These are phyloP conservation scores for Marronus borbonicus DNA, from an alignment of 2,888 invertebrate species.

Conservation along the genomic window DNA sequence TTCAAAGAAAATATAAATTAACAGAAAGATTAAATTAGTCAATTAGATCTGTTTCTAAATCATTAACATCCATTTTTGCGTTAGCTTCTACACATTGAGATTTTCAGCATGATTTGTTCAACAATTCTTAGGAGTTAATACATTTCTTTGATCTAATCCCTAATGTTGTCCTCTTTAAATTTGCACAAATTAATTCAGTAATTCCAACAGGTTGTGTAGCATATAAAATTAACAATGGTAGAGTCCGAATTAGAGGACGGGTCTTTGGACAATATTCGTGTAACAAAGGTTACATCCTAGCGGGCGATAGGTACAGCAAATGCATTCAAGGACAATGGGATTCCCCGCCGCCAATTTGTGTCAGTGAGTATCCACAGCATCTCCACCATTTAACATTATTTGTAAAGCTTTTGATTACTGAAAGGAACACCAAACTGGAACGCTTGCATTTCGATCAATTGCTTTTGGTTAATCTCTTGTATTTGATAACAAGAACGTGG, in stretches of 20 bases:
- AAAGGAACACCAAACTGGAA: no score
- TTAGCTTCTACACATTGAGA: neutral
- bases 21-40: no score
- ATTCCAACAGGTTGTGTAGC: constrained; percentile 57
- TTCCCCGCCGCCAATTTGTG: constrained; percentile 78
- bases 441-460: no score
- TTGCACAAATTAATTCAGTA: no score
- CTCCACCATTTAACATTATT: neutral
- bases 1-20: neutral
- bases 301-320: constrained; percentile 80
- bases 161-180: no score
- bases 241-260: constrained; percentile 67
- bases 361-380: constrained; percentile 76
- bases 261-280: constrained; percentile 77
- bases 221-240: constrained; percentile 62
- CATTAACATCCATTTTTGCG: neutral
- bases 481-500: no score
- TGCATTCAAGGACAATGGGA: constrained; percentile 84
- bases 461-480: no score
- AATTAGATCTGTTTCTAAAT: constrained; percentile 2
- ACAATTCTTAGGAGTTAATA: neutral
- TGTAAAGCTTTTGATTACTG: no score
- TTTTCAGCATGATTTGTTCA: neutral
- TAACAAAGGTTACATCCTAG: constrained; percentile 74
- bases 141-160: no score